Conservation (phyloP, 2,888 invertebrate genomes). For the Leptothorax acervorum region DNA sequence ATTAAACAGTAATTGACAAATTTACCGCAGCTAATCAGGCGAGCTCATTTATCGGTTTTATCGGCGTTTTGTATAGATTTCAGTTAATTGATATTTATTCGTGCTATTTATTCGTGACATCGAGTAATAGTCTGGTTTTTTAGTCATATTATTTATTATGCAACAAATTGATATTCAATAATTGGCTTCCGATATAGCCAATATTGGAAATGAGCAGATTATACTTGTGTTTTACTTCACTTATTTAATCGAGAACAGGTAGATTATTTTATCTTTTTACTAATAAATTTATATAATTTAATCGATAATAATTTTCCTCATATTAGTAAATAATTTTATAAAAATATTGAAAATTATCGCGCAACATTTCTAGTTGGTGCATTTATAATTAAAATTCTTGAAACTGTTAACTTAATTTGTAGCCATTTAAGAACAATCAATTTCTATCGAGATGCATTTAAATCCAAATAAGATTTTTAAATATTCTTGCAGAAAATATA, state of each 20-base stretch:
- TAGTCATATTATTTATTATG: slow-evolving; percentile 31
- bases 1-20: slow-evolving; percentile 39
- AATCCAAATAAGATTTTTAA: neutral
- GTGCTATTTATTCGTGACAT: slow-evolving; percentile 33
- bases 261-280: neutral
- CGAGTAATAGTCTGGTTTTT: slow-evolving; percentile 24
- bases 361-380: neutral
- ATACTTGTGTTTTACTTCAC: slow-evolving; percentile 25
- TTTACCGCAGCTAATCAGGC: slow-evolving; percentile 34
- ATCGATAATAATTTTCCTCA: slow-evolving; percentile 24
- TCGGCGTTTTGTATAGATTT: slow-evolving; percentile 28
- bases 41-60: slow-evolving; percentile 40
- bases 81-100: slow-evolving; percentile 38
- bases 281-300: slow-evolving; percentile 17
- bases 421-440: neutral
- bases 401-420: neutral
- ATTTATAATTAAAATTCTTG: neutral
- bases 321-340: slow-evolving; percentile 16
- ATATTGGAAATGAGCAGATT: slow-evolving; percentile 45
- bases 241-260: slow-evolving; percentile 23
- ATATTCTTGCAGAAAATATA: neutral
- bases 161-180: slow-evolving; percentile 47
- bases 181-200: slow-evolving; percentile 41
- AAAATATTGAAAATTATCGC: neutral
- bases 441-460: neutral